phyloP scores from a whole-genome alignment of 2,113 vertebrate species.

The Cnemophilus loriae region DNA sequence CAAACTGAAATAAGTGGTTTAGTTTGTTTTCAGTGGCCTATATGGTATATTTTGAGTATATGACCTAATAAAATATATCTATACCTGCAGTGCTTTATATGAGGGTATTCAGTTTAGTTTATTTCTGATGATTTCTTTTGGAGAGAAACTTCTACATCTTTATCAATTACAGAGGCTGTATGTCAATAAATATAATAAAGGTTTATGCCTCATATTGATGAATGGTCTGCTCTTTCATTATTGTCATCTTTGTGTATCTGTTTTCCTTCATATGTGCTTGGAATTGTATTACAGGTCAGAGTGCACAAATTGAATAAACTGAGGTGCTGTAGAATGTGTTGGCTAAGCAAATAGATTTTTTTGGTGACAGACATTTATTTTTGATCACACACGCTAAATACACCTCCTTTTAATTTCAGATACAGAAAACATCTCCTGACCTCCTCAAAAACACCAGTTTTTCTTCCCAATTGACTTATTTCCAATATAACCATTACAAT shows the following conservation, averaged over 20 bases:
- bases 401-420: neutral
- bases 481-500: conserved; percentile 1
- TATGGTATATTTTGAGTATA: neutral
- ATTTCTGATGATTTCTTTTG: neutral
- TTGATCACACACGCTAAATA: neutral
- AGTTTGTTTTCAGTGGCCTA: neutral
- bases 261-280: conserved; percentile 9
- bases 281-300: conserved; percentile 25
- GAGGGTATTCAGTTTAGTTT: neutral
- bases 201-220: conserved; percentile 31
- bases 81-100: neutral
- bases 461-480: neutral
- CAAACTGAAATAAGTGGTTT: neutral
- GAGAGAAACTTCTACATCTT: neutral
- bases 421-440: neutral
- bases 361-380: neutral
- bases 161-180: neutral
- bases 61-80: neutral
- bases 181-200: conserved; percentile 19
- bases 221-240: conserved; percentile 30
- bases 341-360: neutral
- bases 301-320: neutral
- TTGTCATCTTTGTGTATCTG: conserved; percentile 25
- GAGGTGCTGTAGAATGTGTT: neutral
- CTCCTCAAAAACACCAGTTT: neutral